Conservation (phyloP, 2,888 invertebrate genomes). For the Ectemnius lituratus region DNA sequence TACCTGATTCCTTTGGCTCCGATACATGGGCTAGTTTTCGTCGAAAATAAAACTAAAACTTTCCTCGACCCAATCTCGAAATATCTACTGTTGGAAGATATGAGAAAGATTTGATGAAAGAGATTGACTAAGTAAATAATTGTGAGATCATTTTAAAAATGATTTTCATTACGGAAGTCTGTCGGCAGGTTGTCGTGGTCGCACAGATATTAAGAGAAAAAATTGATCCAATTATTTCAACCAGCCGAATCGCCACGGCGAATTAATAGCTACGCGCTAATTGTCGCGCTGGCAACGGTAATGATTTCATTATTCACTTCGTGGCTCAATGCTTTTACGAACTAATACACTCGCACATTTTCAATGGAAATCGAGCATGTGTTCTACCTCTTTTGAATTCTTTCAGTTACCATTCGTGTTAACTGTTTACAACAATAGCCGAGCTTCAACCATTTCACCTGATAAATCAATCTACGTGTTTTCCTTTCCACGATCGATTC, state of each 20-base stretch:
- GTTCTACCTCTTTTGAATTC: not conserved
- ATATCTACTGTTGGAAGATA: too few species aligned
- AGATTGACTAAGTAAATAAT: not conserved
- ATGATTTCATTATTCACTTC: conserved; percentile 8
- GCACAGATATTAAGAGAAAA: conserved; percentile 5
- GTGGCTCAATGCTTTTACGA: not conserved
- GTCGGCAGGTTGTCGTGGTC: not conserved
- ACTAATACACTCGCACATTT: not conserved
- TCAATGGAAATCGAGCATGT: not conserved
- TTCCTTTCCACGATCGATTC: not conserved
- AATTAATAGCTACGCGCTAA: conserved; percentile 29
- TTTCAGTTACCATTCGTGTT: not conserved
- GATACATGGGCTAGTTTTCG: too few species aligned
- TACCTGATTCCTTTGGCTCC: not conserved
- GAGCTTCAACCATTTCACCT: not conserved
- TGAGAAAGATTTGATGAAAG: not conserved
- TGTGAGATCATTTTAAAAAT: not conserved
- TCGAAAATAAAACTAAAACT: too few species aligned
- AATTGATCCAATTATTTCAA: conserved; percentile 21
- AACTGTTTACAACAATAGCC: not conserved
- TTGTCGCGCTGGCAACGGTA: conserved; percentile 13
- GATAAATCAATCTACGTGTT: not conserved
- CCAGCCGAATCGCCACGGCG: conserved; percentile 4
- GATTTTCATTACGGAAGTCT: not conserved
- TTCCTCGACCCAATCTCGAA: too few species aligned